Evolutionary conservation across 2,888 invertebrate species (phyloP).

Genomic region (Candidula unifasciata): DNA sequence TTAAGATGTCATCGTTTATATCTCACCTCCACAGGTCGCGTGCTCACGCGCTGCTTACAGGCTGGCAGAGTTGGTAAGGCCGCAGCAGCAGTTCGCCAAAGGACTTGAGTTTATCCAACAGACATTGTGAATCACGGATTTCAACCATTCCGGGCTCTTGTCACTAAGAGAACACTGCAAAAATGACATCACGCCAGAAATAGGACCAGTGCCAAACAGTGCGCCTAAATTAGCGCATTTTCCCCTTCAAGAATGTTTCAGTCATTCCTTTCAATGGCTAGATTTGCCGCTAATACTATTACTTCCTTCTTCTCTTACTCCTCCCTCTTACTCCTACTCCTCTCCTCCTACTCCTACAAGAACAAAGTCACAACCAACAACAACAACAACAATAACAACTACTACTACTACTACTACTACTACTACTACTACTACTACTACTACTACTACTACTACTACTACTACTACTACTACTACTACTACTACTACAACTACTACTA

Average conservation of each 20-base stretch:
- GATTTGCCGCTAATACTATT: too few relatives aligned
- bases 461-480: too few relatives aligned
- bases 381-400: too few relatives aligned
- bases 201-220: background rate
- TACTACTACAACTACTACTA: too few relatives aligned
- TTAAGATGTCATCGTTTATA: background rate
- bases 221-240: background rate
- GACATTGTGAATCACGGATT: background rate
- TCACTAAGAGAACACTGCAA: slow-evolving; percentile 20
- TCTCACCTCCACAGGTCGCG: background rate
- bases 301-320: too few relatives aligned
- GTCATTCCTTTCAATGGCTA: too few relatives aligned
- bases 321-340: too few relatives aligned
- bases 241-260: background rate
- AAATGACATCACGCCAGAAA: background rate
- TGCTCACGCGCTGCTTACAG: background rate
- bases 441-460: too few relatives aligned
- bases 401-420: too few relatives aligned
- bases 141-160: background rate
- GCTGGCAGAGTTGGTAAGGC: background rate
- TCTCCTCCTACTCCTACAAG: too few relatives aligned
- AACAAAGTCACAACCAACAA: too few relatives aligned
- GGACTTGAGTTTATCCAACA: background rate
- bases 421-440: too few relatives aligned
- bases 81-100: background rate